Evolutionary conservation across 2,797 vertebrate species (phyloP), one percentile per base, ranked within the genome.

Genomic region (Xenentodon cancila): DNA sequence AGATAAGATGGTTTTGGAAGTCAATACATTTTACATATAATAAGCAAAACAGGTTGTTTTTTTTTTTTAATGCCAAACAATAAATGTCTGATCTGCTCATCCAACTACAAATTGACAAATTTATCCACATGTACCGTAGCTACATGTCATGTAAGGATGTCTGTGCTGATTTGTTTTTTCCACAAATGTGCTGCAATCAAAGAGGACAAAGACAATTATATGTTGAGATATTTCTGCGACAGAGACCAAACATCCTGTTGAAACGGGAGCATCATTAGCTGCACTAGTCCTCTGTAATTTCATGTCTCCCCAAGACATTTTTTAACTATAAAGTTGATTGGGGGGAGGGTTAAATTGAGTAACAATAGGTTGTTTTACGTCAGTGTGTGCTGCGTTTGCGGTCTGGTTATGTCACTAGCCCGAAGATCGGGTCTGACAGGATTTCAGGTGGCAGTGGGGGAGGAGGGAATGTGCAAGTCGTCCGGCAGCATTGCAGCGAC

Each of bases 401-500:
- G 5, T 1, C 18, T 1, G 7, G 1, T 13, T 43, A 9, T 15
- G 6, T 17, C 13, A 0, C 1, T 30, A 4, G 2, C 1, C 8
- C 0, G 0, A 4, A 27, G 40, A 69, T 71, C 71, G 3, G 45
- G 77, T 79, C 16, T 0, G 55, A 77, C 59, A n/a, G 54, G 50
- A 22, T 50, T 48, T 18, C 8, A 18, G 6, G 13, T 6, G 4
- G 18, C 5, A 30, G 11, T 18, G 20, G 47, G 30, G 27, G 15
- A 27, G 9, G 37, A 53, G 18, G 18, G 44, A 11, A 7, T 7
- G 12, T 8, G 3, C 4, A 40, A 20, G 47, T 13, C 0, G 47
- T 50, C 44, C 0, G 19, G 45, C 17, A 0, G 37, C 62, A 71
- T 63, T 60, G 20, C 52, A 34, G 3, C 44, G 16, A 0, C 3